Conservation (phyloP, 1,140 invertebrate genomes). For the Drosophila sp. region DNA sequence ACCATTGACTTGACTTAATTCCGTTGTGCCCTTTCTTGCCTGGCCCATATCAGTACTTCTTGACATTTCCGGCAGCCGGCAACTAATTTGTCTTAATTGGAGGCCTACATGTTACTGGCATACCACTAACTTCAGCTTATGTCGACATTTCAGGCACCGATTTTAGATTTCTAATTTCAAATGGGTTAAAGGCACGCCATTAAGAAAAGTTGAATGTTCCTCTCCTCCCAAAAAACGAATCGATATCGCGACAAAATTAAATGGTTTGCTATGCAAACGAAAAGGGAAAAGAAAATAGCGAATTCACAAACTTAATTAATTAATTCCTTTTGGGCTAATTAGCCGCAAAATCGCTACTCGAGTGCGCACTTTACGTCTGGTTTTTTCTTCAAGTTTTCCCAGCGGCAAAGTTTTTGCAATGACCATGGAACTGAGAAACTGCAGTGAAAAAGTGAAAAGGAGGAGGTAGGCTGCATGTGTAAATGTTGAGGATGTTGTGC, state of each 20-base stretch:
- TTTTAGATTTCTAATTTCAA: slow-evolving; percentile 46
- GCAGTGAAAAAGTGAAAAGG: slow-evolving; percentile 10
- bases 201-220: not conserved
- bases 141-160: slow-evolving; percentile 71
- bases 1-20: slow-evolving; percentile 49
- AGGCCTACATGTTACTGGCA: slow-evolving; percentile 27
- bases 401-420: slow-evolving; percentile 48
- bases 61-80: slow-evolving; percentile 65
- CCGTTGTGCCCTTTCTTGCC: slow-evolving; percentile 3
- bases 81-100: slow-evolving; percentile 78
- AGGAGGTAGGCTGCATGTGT: not conserved
- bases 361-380: slow-evolving; percentile 56
- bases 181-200: slow-evolving; percentile 67
- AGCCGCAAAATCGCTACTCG: slow-evolving; percentile 65
- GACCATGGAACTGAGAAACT: slow-evolving; percentile 27
- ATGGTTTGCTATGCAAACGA: slow-evolving; percentile 40
- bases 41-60: slow-evolving; percentile 1
- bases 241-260: slow-evolving; percentile 48
- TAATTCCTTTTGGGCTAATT: slow-evolving; percentile 71
- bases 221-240: not conserved
- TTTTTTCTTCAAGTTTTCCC: slow-evolving; percentile 28
- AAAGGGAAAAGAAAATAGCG: not conserved
- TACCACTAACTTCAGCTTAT: slow-evolving; percentile 10
- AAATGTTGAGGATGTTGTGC: not conserved
- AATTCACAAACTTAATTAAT: slow-evolving; percentile 67